Evolutionary conservation across 2,888 invertebrate genomes (phyloP).

Genomic region (Pandemis corylana): DNA sequence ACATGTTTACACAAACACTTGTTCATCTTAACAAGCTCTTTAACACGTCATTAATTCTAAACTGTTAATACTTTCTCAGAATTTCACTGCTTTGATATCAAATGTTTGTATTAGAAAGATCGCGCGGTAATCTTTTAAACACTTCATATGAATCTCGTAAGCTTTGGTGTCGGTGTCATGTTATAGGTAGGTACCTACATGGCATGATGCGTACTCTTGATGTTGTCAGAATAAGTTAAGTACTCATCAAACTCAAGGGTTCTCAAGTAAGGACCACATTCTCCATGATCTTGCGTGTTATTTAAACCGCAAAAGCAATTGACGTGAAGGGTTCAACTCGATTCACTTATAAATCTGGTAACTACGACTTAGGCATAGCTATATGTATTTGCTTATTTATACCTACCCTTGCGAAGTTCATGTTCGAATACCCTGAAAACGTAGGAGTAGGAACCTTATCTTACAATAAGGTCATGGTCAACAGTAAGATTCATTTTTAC

Average conservation of each 20-base stretch:
- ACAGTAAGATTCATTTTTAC: neutral
- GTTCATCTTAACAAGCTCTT: slow-evolving; percentile 48
- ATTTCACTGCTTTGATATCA: slow-evolving; percentile 35
- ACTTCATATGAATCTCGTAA: slow-evolving; percentile 24
- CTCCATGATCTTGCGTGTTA: slow-evolving; percentile 9
- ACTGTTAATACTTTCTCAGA: slow-evolving; percentile 41
- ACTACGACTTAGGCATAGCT: no score
- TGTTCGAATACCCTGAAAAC: neutral
- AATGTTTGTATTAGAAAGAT: slow-evolving; percentile 12
- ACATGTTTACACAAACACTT: slow-evolving; percentile 53
- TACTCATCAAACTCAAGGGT: slow-evolving; percentile 26
- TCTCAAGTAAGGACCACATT: slow-evolving; percentile 33
- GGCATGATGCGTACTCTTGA: neutral
- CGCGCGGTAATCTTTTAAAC: slow-evolving; percentile 16
- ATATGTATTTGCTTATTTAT: no score
- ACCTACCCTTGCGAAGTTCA: neutral
- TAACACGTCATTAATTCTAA: slow-evolving; percentile 37
- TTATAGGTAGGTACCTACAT: neutral
- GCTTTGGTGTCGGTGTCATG: neutral
- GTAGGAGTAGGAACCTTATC: neutral
- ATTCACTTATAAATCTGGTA: neutral
- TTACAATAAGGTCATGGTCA: neutral
- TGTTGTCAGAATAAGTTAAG: slow-evolving; percentile 24
- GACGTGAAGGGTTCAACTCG: neutral
- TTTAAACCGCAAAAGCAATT: slow-evolving; percentile 29